Conservation (phyloP, 2,113 vertebrate genomes). For the Coregonus clupeaformis region DNA sequence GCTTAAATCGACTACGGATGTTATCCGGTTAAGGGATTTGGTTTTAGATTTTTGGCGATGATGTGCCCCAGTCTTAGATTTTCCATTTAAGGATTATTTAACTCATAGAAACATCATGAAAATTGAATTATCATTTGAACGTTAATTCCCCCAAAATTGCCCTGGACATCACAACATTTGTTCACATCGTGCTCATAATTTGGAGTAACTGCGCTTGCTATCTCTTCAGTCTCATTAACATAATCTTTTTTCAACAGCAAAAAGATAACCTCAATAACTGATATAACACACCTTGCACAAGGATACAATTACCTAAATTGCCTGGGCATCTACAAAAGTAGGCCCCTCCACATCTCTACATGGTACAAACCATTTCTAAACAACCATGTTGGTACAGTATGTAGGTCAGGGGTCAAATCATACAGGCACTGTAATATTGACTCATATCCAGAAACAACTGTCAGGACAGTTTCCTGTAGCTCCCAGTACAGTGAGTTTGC, state of each 20-base stretch:
- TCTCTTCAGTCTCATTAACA: background rate
- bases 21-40: conserved; percentile 37
- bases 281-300: no score
- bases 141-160: no score
- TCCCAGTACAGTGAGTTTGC: no score
- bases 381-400: background rate
- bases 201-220: background rate
- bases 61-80: conserved; percentile 10
- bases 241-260: background rate
- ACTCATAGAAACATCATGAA: conserved; percentile 1
- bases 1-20: conserved; percentile 34
- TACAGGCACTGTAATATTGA: background rate
- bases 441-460: no score
- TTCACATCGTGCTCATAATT: background rate
- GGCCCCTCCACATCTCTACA: background rate
- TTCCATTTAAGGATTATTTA: conserved; percentile 25
- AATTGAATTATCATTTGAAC: background rate
- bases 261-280: no score
- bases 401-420: background rate
- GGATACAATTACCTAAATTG: background rate
- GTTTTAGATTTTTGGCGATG: conserved; percentile 16
- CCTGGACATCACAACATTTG: no score
- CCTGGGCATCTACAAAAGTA: no score
- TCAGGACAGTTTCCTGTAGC: no score
- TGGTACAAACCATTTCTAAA: background rate